These are phyloP conservation scores for Ectobius pallidus DNA, from an alignment of 2,888 invertebrate species.

Conservation along the genomic window DNA sequence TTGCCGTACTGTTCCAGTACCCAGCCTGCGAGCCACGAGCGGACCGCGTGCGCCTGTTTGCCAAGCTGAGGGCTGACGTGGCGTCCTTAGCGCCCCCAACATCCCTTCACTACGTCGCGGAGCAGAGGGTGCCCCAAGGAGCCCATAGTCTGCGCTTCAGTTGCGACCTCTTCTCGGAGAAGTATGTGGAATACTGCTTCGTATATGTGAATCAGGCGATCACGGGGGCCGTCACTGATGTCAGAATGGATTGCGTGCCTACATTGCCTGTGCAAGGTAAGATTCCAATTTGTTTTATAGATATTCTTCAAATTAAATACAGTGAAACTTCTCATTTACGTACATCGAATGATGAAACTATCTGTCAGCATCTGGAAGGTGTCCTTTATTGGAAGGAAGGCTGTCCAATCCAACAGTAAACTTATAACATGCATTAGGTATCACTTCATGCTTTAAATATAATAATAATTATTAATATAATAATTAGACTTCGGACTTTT, in stretches of 20 bases:
- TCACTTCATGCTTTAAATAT: too few relatives aligned
- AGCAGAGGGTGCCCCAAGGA: constrained; percentile 69
- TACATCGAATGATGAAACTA: too few relatives aligned
- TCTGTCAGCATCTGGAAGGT: too few relatives aligned
- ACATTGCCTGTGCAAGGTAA: constrained; percentile 80
- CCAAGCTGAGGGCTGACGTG: constrained; percentile 72
- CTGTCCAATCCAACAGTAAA: too few relatives aligned
- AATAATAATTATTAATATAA: too few relatives aligned
- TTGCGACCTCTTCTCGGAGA: constrained; percentile 82
- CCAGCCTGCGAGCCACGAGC: constrained; percentile 77
- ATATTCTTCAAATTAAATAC: too few relatives aligned
- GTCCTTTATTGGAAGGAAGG: too few relatives aligned
- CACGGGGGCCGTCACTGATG: constrained; percentile 83
- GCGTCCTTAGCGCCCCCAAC: constrained; percentile 71
- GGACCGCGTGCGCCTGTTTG: constrained; percentile 72
- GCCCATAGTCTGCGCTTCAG: constrained; percentile 76
- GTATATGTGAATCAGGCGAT: constrained; percentile 86
- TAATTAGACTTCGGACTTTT: too few relatives aligned
- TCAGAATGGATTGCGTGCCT: constrained; percentile 83
- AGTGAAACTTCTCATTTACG: too few relatives aligned
- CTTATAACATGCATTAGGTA: too few relatives aligned
- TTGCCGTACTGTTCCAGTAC: constrained; percentile 82
- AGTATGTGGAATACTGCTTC: constrained; percentile 86
- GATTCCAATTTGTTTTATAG: too few relatives aligned
- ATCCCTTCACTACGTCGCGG: constrained; percentile 67